phyloP scores from a whole-genome alignment of 2,797 vertebrate species.

The Percopsis omiscomaycus region DNA sequence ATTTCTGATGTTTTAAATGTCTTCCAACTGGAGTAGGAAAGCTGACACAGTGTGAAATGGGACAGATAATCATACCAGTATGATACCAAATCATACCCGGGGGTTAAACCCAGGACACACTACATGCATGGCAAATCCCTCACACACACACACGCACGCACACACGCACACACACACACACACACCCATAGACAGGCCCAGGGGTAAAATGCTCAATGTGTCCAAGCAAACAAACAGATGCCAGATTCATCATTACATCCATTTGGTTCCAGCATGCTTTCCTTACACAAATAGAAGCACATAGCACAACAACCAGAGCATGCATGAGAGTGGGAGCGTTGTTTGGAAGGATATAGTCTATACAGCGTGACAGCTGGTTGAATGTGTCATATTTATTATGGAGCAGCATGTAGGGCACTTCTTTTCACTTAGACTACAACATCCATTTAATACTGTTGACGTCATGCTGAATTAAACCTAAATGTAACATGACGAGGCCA shows the following conservation, averaged over 20 bases:
- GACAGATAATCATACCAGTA: constrained; percentile 4
- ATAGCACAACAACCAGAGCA: background rate
- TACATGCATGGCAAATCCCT: background rate
- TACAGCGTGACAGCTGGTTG: background rate
- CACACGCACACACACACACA: constrained; percentile 6
- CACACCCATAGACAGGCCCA: constrained; percentile 3
- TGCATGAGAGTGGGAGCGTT: background rate
- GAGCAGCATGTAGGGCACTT: background rate
- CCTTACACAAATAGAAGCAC: background rate
- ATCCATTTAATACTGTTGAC: constrained; percentile 16
- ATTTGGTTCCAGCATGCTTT: background rate
- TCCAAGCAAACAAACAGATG: constrained; percentile 8
- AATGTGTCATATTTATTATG: constrained; percentile 7
- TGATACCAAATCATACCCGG: constrained; percentile 9
- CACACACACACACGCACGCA: background rate
- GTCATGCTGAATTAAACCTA: constrained; percentile 4
- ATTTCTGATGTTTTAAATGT: background rate
- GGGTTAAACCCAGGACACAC: background rate
- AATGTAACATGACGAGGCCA: background rate
- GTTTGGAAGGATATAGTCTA: background rate
- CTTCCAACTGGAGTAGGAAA: background rate
- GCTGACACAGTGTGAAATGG: background rate
- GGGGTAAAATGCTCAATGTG: constrained; percentile 1
- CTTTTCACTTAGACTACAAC: background rate
- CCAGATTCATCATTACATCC: constrained; percentile 8